Evolutionary conservation across 2,113 vertebrate species (phyloP).

Genomic region (Oxyura jamaicensis): DNA sequence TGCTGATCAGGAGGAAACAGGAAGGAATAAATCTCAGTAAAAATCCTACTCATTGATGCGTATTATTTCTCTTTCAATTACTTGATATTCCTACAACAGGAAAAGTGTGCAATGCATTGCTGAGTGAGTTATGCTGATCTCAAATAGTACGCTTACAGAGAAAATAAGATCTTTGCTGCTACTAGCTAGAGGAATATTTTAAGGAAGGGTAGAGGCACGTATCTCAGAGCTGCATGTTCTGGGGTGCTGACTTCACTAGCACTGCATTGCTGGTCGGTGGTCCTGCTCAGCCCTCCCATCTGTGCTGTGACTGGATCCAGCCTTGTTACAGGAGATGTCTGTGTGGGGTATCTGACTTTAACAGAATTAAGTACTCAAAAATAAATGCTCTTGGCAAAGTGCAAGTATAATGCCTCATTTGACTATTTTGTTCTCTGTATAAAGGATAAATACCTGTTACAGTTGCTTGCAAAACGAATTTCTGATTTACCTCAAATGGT

Average conservation of each 20-base stretch:
- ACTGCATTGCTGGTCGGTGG: not conserved
- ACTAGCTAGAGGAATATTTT: not conserved
- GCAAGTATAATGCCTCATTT: not conserved
- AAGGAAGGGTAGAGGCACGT: not conserved
- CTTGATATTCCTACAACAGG: slow-evolving; percentile 5
- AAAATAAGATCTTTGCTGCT: not conserved
- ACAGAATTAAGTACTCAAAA: not conserved
- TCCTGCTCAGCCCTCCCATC: not conserved
- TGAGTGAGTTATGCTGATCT: not conserved
- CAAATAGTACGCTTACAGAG: not conserved
- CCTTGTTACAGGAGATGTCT: not conserved
- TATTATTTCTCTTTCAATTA: slow-evolving; percentile 41
- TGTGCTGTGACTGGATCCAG: not conserved
- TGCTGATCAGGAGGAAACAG: not conserved
- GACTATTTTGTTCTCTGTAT: not conserved
- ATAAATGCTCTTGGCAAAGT: not conserved
- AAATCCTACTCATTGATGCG: not conserved
- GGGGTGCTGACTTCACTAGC: not conserved
- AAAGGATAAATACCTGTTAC: not conserved
- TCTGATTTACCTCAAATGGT: not conserved
- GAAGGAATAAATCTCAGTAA: slow-evolving; percentile 26
- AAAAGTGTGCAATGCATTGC: slow-evolving; percentile 5
- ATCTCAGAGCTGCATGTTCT: not conserved
- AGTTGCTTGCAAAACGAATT: not conserved
- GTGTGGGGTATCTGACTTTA: not conserved